These are phyloP conservation scores for Nesoenas mayeri DNA, from an alignment of 2,113 vertebrate genomes.

Conservation along the genomic window DNA sequence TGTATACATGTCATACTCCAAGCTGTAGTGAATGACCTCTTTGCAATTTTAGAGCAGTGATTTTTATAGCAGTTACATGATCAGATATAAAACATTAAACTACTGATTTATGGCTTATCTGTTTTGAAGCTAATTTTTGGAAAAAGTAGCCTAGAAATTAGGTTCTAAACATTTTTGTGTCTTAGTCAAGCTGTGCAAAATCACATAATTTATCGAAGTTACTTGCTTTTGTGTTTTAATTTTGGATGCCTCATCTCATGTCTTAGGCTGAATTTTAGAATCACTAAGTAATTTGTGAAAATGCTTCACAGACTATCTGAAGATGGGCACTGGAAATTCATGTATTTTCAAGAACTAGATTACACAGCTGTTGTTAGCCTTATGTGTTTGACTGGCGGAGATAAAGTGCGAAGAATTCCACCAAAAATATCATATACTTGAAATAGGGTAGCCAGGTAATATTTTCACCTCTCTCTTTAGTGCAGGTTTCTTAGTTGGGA, in stretches of 20 bases:
- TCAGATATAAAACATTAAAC: background rate
- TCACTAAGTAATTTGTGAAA: background rate
- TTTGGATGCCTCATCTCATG: background rate
- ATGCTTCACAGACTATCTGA: background rate
- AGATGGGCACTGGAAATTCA: background rate
- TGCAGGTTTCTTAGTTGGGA: background rate
- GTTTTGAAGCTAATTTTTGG: background rate
- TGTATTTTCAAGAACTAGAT: background rate
- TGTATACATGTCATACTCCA: background rate
- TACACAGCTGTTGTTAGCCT: background rate
- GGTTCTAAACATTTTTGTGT: background rate
- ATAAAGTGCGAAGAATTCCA: background rate
- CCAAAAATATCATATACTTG: background rate
- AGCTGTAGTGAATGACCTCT: background rate
- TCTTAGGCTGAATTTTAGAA: background rate
- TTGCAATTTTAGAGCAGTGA: background rate
- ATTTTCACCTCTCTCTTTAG: background rate
- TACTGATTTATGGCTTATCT: background rate
- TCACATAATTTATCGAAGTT: background rate
- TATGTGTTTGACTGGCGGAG: background rate
- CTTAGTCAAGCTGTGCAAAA: background rate
- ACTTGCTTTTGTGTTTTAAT: background rate
- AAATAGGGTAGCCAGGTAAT: background rate
- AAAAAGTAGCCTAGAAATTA: background rate
- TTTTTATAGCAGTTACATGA: background rate